These are phyloP conservation scores for Anodontia alba DNA, from an alignment of 2,888 invertebrate species.

Conservation along the genomic window DNA sequence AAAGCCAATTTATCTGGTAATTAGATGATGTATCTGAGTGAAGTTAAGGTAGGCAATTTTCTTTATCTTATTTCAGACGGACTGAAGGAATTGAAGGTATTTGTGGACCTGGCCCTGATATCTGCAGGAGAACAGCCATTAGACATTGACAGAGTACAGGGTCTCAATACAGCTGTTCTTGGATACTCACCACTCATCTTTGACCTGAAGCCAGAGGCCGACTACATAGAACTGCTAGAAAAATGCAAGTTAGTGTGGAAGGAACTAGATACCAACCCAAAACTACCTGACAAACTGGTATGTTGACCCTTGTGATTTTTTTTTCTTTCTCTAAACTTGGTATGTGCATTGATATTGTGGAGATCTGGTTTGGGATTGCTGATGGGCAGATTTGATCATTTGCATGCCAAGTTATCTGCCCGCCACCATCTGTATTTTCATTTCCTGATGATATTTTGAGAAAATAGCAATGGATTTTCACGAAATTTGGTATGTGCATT, in stretches of 20 bases:
- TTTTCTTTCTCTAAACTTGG: neutral
- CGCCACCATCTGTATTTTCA: too few species aligned
- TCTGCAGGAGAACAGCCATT: slow-evolving; percentile 76
- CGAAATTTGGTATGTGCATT: too few species aligned
- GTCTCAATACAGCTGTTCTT: slow-evolving; percentile 78
- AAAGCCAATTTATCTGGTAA: too few species aligned
- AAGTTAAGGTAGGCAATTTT: too few species aligned
- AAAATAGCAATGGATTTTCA: too few species aligned
- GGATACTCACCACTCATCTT: slow-evolving; percentile 82
- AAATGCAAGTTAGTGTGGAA: slow-evolving; percentile 76
- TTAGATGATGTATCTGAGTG: too few species aligned
- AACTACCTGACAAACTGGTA: slow-evolving; percentile 79
- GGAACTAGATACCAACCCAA: slow-evolving; percentile 69
- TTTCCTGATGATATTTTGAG: too few species aligned
- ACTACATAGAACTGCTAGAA: slow-evolving; percentile 68
- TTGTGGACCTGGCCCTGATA: slow-evolving; percentile 80
- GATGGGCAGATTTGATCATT: too few species aligned
- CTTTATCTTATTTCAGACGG: slow-evolving; percentile 54
- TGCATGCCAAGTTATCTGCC: too few species aligned
- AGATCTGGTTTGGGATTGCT: too few species aligned
- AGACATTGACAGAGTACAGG: slow-evolving; percentile 77
- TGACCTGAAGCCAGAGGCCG: slow-evolving; percentile 67
- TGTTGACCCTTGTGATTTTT: slow-evolving; percentile 22
- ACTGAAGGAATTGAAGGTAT: slow-evolving; percentile 73
- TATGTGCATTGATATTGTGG: too few species aligned